These are phyloP conservation scores for Eupithecia insigniata DNA, from an alignment of 2,888 invertebrate species.

Conservation along the genomic window DNA sequence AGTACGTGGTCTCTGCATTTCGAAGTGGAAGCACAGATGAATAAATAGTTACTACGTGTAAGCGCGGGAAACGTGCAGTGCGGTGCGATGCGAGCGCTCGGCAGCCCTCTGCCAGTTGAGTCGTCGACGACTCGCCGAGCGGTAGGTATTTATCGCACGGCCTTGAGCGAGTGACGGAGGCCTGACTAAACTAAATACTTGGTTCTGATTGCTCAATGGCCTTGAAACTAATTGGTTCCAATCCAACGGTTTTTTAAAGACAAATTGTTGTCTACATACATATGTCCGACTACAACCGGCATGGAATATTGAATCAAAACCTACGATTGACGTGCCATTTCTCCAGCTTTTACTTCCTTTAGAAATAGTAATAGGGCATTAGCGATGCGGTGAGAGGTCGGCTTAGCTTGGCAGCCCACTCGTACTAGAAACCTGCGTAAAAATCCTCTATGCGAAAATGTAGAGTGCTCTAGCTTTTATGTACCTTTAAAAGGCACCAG, in stretches of 20 bases:
- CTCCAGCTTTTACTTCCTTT: conserved; percentile 20
- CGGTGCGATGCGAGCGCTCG: too few relatives aligned
- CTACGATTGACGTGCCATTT: conserved; percentile 10
- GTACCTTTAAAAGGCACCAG: conserved; percentile 27
- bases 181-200: too few relatives aligned
- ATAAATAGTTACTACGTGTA: too few relatives aligned
- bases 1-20: too few relatives aligned
- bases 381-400: conserved; percentile 22
- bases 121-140: too few relatives aligned
- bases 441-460: conserved; percentile 28
- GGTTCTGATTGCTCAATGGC: background rate
- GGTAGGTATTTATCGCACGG: too few relatives aligned
- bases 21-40: too few relatives aligned
- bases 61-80: too few relatives aligned
- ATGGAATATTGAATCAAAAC: conserved; percentile 16
- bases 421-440: conserved; percentile 16
- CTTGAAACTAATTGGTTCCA: background rate
- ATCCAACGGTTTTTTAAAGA: background rate
- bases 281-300: background rate
- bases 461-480: conserved; percentile 32
- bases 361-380: conserved; percentile 33
- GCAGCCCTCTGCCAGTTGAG: too few relatives aligned
- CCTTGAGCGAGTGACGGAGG: too few relatives aligned
- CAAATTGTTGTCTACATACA: background rate
- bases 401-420: conserved; percentile 18